Base-by-base conservation (phyloP, 2,888 invertebrate genomes). In the Drosophila prostipennis region DNA sequence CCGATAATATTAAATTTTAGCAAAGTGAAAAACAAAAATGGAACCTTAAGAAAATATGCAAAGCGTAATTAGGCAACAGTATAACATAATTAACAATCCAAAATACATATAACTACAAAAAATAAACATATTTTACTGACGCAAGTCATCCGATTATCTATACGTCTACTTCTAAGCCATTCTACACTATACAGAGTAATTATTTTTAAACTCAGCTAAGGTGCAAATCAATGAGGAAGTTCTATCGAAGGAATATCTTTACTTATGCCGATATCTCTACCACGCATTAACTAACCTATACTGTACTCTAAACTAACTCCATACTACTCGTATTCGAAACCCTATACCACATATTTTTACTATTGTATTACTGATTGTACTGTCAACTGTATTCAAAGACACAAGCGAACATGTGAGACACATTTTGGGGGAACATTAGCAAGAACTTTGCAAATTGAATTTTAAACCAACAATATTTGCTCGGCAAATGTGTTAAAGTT, bases 1-100 rank as follows among this genome's bases (percentile, higher is more conserved):
- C 82, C 82, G 82, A 89, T 89, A 90, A 89, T 90, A 89, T 83
- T 78, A 76, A 82, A 85, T 77, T 81, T 84, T 87, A 82, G 76
- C 76, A 71, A 71, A 72, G 61, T 75, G 71, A 74, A 74, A 73
- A 58, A 52, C 7, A 26, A 72, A n/a, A 51, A 14, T 36, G 26
- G 29, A 57, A 39, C 37, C 42, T 43, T 63, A 54, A 49, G 53
- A 34, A 53, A 14, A 61, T 48, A 71, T 54, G 64, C 56, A 70
- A 53, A 59, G 57, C 52, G 57, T 54, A 49, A 49, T 58, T 54
- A 61, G 54, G 16, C 29, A 48, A 59, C 42, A 57, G 67, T 69
- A 61, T 71, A 63, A 64, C 32, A 57, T 69, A 64, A 48, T 58
- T 52, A 64, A 48, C 64, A 65, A 57, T 71, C 63, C 67, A 43